These are phyloP conservation scores for Ivindomyrus marchei DNA, from an alignment of 2,113 vertebrate genomes.

Conservation along the genomic window DNA sequence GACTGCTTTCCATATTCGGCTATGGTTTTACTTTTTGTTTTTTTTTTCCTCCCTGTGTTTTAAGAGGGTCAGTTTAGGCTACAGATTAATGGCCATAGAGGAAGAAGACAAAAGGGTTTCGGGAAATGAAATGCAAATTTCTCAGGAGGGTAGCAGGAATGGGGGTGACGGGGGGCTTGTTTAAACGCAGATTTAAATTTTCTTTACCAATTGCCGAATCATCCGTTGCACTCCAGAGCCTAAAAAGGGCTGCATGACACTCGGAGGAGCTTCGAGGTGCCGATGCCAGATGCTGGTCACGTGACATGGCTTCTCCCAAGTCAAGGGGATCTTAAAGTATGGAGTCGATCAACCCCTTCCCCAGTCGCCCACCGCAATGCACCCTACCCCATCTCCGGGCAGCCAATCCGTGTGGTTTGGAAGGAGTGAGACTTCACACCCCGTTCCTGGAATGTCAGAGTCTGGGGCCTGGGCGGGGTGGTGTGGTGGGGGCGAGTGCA, in stretches of 20 bases:
- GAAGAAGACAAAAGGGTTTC: slow-evolving; percentile 42
- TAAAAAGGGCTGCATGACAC: background rate
- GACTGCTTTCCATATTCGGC: slow-evolving; percentile 18
- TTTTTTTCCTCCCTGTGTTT: background rate
- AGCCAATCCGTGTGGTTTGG: slow-evolving; percentile 40
- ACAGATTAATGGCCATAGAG: slow-evolving; percentile 13
- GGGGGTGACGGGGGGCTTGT: background rate
- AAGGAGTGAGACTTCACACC: slow-evolving; percentile 45
- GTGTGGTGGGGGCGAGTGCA: slow-evolving; percentile 3
- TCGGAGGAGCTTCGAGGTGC: background rate
- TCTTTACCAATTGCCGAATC: background rate
- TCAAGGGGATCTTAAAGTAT: slow-evolving; percentile 50
- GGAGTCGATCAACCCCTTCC: slow-evolving; percentile 51
- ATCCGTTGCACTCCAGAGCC: background rate
- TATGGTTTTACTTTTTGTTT: background rate
- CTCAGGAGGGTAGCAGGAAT: slow-evolving; percentile 26
- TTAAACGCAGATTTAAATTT: slow-evolving; percentile 20
- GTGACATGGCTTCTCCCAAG: slow-evolving; percentile 11
- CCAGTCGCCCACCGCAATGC: slow-evolving; percentile 27
- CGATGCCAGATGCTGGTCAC: background rate
- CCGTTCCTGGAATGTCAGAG: slow-evolving; percentile 18
- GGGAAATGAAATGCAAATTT: slow-evolving; percentile 55
- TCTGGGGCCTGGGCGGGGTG: background rate
- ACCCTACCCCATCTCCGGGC: background rate
- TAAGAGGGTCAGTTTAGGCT: slow-evolving; percentile 32